These are phyloP conservation scores for Cyrtodaria siliqua DNA, from an alignment of 2,888 invertebrate genomes.

Conservation along the genomic window DNA sequence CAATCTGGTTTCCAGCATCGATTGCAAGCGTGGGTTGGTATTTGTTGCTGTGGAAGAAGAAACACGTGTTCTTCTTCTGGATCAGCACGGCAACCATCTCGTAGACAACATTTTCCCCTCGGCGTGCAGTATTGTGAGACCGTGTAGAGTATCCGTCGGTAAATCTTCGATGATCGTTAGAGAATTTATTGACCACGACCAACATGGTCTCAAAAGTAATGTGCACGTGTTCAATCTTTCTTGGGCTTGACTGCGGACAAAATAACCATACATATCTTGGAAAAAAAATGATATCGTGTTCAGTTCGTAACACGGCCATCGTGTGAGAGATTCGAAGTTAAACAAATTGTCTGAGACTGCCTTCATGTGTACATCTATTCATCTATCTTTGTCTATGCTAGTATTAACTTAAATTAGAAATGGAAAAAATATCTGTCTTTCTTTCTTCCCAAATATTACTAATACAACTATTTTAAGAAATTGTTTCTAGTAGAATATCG, in stretches of 20 bases:
- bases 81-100: conserved; percentile 56
- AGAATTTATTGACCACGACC: conserved; percentile 50
- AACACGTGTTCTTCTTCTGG: conserved; percentile 45
- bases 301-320: too few species aligned
- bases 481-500: too few species aligned
- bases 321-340: too few species aligned
- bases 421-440: too few species aligned
- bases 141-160: conserved; percentile 52
- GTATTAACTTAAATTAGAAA: too few species aligned
- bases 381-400: too few species aligned
- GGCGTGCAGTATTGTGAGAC: conserved; percentile 39
- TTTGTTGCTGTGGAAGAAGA: conserved; percentile 54
- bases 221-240: conserved; percentile 59
- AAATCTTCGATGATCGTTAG: conserved; percentile 50
- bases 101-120: conserved; percentile 58
- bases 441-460: too few species aligned
- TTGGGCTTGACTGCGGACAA: background rate
- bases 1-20: conserved; percentile 47
- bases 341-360: too few species aligned
- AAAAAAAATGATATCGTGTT: too few species aligned
- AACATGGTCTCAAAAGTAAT: conserved; percentile 55
- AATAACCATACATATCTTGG: too few species aligned
- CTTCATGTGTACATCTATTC: too few species aligned
- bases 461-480: too few species aligned
- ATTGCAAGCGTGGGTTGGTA: conserved; percentile 47